Conservation (phyloP, 37 sponge, comb jelly and placozoan species). For the Eunapius fragilis region DNA sequence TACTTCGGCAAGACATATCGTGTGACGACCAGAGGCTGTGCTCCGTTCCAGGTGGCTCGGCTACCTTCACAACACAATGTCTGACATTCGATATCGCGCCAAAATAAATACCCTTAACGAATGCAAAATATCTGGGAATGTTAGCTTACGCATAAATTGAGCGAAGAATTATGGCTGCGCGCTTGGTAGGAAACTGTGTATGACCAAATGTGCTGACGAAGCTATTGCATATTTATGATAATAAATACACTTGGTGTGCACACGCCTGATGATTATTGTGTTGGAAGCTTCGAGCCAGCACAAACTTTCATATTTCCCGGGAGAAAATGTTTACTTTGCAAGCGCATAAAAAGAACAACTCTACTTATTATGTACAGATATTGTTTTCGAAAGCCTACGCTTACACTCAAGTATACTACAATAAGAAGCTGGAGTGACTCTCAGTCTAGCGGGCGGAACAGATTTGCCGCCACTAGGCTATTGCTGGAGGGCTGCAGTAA, state of each 20-base stretch:
- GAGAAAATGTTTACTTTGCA: not conserved
- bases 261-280: not conserved
- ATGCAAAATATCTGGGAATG: not conserved
- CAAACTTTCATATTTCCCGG: not conserved
- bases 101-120: conserved; percentile 16
- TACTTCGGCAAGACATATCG: not conserved
- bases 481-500: conserved; percentile 2
- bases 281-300: too few relatives aligned
- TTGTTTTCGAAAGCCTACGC: not conserved
- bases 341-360: not conserved
- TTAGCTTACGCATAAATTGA: not conserved
- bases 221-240: not conserved
- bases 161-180: not conserved
- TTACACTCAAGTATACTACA: not conserved
- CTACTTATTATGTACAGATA: too few relatives aligned
- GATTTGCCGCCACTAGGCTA: not conserved
- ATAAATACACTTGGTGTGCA: not conserved
- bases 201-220: not conserved
- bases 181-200: not conserved
- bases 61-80: conserved; percentile 1
- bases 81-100: conserved; percentile 26
- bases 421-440: not conserved
- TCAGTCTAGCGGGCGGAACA: not conserved
- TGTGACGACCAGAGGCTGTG: not conserved
- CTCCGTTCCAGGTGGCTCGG: not conserved